phyloP scores from a whole-genome alignment of 1,140 invertebrate genomes.

The Drosophila arizonae region DNA sequence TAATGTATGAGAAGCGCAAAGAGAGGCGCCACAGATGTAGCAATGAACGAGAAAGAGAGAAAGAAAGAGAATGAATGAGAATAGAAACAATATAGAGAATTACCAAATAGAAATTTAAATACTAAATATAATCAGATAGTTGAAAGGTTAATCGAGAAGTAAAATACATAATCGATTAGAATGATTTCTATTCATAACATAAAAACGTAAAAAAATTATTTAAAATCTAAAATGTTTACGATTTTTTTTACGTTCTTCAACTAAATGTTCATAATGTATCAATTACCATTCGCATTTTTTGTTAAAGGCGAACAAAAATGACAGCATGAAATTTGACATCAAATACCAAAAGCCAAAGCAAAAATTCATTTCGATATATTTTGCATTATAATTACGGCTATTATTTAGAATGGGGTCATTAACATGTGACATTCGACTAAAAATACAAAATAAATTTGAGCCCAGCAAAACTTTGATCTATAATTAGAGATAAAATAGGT shows the following conservation, averaged over 20 bases:
- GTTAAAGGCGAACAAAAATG: too few species aligned
- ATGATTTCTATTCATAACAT: too few species aligned
- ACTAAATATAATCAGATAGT: too few species aligned
- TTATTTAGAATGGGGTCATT: slow-evolving; percentile 75
- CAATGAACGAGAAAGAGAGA: too few species aligned
- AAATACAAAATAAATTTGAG: slow-evolving; percentile 4
- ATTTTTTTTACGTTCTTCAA: background rate
- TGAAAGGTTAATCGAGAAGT: too few species aligned
- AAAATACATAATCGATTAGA: too few species aligned
- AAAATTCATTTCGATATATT: slow-evolving; percentile 66
- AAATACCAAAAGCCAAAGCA: slow-evolving; percentile 1
- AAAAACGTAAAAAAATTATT: too few species aligned
- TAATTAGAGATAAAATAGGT: slow-evolving; percentile 68
- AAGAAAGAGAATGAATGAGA: too few species aligned
- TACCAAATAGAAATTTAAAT: too few species aligned
- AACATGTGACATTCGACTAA: slow-evolving; percentile 66
- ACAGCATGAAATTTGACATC: too few species aligned
- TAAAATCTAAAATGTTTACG: background rate
- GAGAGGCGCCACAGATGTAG: too few species aligned
- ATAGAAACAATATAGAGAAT: too few species aligned
- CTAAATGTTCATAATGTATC: slow-evolving; percentile 14
- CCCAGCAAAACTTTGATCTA: slow-evolving; percentile 53
- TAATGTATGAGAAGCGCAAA: background rate
- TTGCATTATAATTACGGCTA: slow-evolving; percentile 71
- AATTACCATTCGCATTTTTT: slow-evolving; percentile 25